A percentile compares a stretch with the other conserved stretches of the same genome.
These are phyloP conservation scores for Phenganax stokvisi DNA, from an alignment of 92 coral and sea anemone genomes.

Conservation along the genomic window DNA sequence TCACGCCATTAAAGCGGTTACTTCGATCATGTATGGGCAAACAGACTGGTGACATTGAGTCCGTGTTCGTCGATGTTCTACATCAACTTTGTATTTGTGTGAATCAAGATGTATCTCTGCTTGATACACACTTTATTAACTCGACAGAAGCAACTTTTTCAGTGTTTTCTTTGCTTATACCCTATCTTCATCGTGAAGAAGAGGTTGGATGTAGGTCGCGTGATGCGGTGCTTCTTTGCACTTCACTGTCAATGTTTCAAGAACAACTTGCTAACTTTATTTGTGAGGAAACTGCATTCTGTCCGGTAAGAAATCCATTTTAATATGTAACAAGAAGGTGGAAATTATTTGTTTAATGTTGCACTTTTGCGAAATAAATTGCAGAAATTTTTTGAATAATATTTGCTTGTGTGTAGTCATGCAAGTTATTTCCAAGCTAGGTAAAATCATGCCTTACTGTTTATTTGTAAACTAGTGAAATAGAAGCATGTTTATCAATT, in stretches of 20 bases:
- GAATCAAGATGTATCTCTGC: constrained; percentile 78
- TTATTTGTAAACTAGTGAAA: background rate
- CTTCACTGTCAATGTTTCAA: constrained; percentile 90
- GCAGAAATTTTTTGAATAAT: background rate
- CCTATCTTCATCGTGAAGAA: constrained; percentile 86
- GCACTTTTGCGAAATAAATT: background rate
- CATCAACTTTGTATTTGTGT: constrained; percentile 91
- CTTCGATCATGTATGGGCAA: constrained; percentile 68
- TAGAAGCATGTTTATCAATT: background rate
- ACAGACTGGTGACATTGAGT: constrained; percentile 72
- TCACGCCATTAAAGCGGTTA: constrained; percentile 74
- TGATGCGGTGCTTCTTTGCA: constrained; percentile 86
- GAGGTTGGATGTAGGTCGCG: constrained; percentile 86
- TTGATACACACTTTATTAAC: constrained; percentile 81
- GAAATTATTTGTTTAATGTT: background rate
- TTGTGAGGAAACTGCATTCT: constrained; percentile 88
- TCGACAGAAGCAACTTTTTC: constrained; percentile 69
- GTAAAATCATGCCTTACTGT: background rate
- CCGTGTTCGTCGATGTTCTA: constrained; percentile 77
- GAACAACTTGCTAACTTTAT: constrained; percentile 72
- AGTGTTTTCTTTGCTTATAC: constrained; percentile 84
- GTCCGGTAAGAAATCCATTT: constrained; percentile 71
- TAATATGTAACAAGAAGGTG: background rate
- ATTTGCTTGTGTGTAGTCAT: constrained; percentile 10
- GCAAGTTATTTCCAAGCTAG: background rate